These are phyloP conservation scores for Eulemur albifrons DNA, from an alignment of 2,797 vertebrate species.

Conservation along the genomic window DNA sequence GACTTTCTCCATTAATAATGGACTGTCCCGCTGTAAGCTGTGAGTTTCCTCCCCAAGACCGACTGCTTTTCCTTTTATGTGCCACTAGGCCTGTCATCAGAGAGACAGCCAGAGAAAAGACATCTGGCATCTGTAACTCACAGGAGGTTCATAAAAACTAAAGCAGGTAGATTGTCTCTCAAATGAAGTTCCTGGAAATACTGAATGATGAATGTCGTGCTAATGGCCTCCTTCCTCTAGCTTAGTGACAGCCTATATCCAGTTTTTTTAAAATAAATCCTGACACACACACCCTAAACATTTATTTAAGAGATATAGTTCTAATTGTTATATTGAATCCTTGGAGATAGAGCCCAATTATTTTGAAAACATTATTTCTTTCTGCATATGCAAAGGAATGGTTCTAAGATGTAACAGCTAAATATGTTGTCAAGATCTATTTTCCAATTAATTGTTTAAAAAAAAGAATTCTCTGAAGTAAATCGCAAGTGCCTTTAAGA, in stretches of 20 bases:
- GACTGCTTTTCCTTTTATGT: constrained; percentile 36
- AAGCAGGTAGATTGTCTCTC: constrained; percentile 51
- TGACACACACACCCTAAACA: not conserved
- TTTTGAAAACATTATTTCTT: constrained; percentile 5
- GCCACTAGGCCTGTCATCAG: constrained; percentile 5
- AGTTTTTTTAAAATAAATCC: constrained; percentile 8
- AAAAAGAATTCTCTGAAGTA: constrained; percentile 17
- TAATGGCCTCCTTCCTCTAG: constrained; percentile 69
- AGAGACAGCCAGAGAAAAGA: constrained; percentile 27
- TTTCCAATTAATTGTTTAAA: constrained; percentile 9
- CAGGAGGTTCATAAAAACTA: not conserved
- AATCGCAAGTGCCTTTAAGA: not conserved
- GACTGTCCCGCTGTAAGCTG: constrained; percentile 62
- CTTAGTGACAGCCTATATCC: constrained; percentile 53
- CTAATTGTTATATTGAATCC: not conserved
- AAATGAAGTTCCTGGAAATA: constrained; percentile 52
- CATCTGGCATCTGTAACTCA: constrained; percentile 36
- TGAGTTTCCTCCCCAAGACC: constrained; percentile 52
- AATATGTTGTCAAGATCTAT: not conserved
- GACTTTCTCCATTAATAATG: constrained; percentile 79
- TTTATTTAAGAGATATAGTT: constrained; percentile 19
- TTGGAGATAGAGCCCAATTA: not conserved
- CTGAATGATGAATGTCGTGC: not conserved
- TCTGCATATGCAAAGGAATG: not conserved
- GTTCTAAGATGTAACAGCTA: not conserved